phyloP scores from a whole-genome alignment of 2,888 invertebrate species.

The Heliconius sara region DNA sequence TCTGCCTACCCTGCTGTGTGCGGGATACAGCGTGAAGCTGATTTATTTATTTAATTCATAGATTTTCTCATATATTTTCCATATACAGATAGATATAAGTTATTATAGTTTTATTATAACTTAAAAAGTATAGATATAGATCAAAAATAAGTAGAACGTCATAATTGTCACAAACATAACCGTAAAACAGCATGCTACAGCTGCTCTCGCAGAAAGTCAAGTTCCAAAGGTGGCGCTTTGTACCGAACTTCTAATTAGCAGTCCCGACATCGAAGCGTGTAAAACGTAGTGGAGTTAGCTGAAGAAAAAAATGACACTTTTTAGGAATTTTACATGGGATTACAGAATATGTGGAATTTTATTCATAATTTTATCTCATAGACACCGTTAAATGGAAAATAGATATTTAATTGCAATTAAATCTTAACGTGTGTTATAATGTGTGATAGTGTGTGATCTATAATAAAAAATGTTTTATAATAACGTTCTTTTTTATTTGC shows the following conservation, averaged over 20 bases:
- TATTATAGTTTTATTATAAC: too few relatives aligned
- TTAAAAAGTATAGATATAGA: neutral
- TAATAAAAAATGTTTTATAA: too few relatives aligned
- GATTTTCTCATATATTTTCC: too few relatives aligned
- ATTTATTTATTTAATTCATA: too few relatives aligned
- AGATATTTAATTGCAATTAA: neutral
- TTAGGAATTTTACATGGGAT: neutral
- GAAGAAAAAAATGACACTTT: neutral
- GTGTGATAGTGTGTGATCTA: too few relatives aligned
- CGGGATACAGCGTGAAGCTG: too few relatives aligned
- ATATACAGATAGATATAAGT: too few relatives aligned
- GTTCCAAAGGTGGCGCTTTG: constrained; percentile 47
- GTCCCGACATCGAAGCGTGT: constrained; percentile 4
- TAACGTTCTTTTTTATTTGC: too few relatives aligned
- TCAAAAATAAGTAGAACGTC: neutral
- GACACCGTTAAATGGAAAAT: neutral
- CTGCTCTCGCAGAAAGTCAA: constrained; percentile 37
- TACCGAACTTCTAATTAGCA: constrained; percentile 66
- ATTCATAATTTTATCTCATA: neutral
- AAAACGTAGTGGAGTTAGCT: neutral
- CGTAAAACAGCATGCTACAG: constrained; percentile 41
- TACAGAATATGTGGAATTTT: neutral
- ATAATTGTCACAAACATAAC: constrained; percentile 42
- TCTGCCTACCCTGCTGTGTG: too few relatives aligned
- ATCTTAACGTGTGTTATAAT: too few relatives aligned